Percentiles rank a stretch among this genome's conserved stretches.
Evolutionary conservation across 1,140 invertebrate species (phyloP).

Genomic region (Anthonomus grandis): DNA sequence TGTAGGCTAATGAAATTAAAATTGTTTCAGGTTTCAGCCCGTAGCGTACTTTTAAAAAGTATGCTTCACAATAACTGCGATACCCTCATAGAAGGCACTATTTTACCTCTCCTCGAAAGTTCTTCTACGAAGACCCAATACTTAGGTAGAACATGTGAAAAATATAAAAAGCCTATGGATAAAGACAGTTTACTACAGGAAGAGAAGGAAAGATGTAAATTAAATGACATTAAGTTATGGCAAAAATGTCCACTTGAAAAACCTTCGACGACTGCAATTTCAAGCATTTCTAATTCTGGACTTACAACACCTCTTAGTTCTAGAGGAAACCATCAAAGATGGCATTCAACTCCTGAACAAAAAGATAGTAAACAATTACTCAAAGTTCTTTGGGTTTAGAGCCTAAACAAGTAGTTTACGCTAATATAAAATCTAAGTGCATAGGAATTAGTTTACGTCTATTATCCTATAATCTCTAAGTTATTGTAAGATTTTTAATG

Average conservation of each 20-base stretch:
- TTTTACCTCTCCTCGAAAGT: conserved; percentile 5
- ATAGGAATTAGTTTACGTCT: no score
- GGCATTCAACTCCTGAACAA: conserved; percentile 34
- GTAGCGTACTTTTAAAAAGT: conserved; percentile 36
- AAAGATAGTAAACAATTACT: conserved; percentile 16
- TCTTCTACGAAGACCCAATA: background rate
- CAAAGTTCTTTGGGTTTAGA: conserved; percentile 43
- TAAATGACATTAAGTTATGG: conserved; percentile 36
- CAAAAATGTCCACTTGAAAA: conserved; percentile 23
- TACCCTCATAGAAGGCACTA: background rate
- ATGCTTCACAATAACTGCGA: conserved; percentile 35
- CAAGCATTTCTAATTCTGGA: background rate
- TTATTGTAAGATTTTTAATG: no score
- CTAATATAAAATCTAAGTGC: no score
- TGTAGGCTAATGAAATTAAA: no score
- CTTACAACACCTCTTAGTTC: background rate
- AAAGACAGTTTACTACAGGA: background rate
- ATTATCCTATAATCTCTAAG: no score
- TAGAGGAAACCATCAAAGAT: conserved; percentile 31
- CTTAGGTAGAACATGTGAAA: background rate
- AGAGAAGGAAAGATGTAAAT: background rate
- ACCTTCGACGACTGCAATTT: background rate
- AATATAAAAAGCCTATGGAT: background rate
- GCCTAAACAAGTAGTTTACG: no score
- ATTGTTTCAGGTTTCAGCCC: conserved; percentile 31